phyloP scores from a whole-genome alignment of 2,797 vertebrate genomes.

The Pelobates cultripes region DNA sequence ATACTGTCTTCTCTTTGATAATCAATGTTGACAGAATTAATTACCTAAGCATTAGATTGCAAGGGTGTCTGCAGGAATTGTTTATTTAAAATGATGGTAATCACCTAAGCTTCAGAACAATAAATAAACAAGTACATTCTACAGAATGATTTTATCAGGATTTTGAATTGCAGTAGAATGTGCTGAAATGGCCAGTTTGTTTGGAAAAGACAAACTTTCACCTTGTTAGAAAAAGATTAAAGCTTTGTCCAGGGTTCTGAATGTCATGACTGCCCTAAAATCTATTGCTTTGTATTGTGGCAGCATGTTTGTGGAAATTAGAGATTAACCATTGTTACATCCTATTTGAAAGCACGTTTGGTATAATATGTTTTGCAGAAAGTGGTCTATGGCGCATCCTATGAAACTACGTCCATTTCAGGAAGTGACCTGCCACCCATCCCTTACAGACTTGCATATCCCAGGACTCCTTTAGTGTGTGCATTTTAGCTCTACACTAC shows the following conservation, averaged over 20 bases:
- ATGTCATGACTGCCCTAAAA: not conserved
- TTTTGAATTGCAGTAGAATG: constrained; percentile 1
- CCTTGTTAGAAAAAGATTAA: not conserved
- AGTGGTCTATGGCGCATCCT: too few species aligned
- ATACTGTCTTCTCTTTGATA: constrained; percentile 31
- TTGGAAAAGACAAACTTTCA: constrained; percentile 22
- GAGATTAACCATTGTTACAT: too few species aligned
- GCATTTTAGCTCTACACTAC: too few species aligned
- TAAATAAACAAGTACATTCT: constrained; percentile 47
- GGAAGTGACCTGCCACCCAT: too few species aligned
- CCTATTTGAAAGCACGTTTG: too few species aligned
- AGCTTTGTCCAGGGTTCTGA: not conserved
- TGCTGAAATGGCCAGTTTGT: constrained; percentile 22
- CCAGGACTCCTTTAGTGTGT: too few species aligned
- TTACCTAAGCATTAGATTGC: constrained; percentile 30
- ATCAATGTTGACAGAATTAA: constrained; percentile 33
- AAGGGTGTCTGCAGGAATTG: constrained; percentile 16
- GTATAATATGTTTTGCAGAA: too few species aligned
- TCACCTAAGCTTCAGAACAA: constrained; percentile 15
- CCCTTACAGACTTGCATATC: too few species aligned
- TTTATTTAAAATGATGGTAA: constrained; percentile 32
- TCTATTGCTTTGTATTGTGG: not conserved
- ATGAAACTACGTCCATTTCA: too few species aligned
- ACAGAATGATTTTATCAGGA: constrained; percentile 23
- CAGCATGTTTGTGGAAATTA: not conserved